These are phyloP conservation scores for Electrona antarctica DNA, from an alignment of 2,113 vertebrate genomes.

Conservation along the genomic window DNA sequence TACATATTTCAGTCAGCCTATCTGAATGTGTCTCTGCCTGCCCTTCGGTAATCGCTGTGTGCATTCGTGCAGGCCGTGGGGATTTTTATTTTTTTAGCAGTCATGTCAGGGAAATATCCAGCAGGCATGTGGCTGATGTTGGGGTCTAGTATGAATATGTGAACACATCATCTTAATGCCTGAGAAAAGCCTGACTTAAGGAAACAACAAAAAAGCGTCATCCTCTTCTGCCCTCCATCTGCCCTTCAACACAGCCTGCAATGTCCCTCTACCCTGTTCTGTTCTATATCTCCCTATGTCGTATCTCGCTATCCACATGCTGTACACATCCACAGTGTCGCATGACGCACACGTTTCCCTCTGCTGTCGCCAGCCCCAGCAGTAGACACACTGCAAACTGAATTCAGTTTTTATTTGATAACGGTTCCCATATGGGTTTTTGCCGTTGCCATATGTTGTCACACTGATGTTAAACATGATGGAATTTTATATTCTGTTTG, in stretches of 20 bases:
- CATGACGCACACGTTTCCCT: constrained; percentile 45
- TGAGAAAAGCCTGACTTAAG: constrained; percentile 24
- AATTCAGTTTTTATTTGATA: constrained; percentile 5
- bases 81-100: constrained; percentile 16
- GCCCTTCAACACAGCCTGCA: constrained; percentile 24
- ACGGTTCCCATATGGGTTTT: too few relatives aligned
- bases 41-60: background rate
- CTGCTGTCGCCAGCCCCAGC: background rate
- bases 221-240: background rate
- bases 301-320: constrained; percentile 35
- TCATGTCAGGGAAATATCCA: constrained; percentile 26
- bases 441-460: too few relatives aligned
- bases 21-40: background rate
- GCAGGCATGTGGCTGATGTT: constrained; percentile 18
- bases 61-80: background rate
- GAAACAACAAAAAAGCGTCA: background rate
- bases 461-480: too few relatives aligned
- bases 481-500: too few relatives aligned
- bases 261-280: constrained; percentile 30
- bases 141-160: constrained; percentile 42
- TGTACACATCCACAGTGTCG: constrained; percentile 34
- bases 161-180: constrained; percentile 37
- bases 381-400: constrained; percentile 35
- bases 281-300: constrained; percentile 36
- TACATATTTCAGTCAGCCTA: background rate